A percentile compares a stretch with the other conserved stretches of the same genome.
These are phyloP conservation scores for Coryphaenoides rupestris DNA, from an alignment of 2,113 vertebrate species.

Conservation along the genomic window DNA sequence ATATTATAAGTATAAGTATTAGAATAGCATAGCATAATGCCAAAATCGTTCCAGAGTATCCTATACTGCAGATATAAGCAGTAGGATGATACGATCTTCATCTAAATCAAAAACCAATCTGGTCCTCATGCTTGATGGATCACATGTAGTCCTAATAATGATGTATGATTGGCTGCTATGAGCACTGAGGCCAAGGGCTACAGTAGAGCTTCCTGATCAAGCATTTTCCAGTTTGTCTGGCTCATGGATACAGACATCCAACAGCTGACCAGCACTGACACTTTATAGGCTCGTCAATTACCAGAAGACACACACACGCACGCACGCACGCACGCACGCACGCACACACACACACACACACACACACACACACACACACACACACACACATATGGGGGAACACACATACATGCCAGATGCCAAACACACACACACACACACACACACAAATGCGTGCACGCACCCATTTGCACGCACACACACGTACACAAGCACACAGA, in stretches of 20 bases:
- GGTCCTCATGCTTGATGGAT: too few species aligned
- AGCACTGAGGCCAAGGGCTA: not conserved
- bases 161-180: too few species aligned
- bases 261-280: slow-evolving; percentile 46
- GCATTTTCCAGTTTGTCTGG: not conserved
- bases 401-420: not conserved
- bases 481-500: not conserved
- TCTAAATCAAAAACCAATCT: too few species aligned
- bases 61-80: too few species aligned
- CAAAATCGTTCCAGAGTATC: too few species aligned
- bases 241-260: slow-evolving; percentile 30
- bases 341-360: not conserved
- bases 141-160: too few species aligned
- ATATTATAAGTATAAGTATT: too few species aligned
- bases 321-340: not conserved
- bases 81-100: too few species aligned
- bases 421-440: not conserved
- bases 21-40: too few species aligned
- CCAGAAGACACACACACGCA: slow-evolving; percentile 1
- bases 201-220: slow-evolving; percentile 5
- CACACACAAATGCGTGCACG: not conserved
- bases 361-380: slow-evolving; percentile 4
- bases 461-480: too few species aligned
- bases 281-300: slow-evolving; percentile 19
- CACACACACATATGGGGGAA: not conserved